These are phyloP conservation scores for Parapristionchus giblindavisi DNA, from an alignment of 2,888 invertebrate species.

Conservation along the genomic window DNA sequence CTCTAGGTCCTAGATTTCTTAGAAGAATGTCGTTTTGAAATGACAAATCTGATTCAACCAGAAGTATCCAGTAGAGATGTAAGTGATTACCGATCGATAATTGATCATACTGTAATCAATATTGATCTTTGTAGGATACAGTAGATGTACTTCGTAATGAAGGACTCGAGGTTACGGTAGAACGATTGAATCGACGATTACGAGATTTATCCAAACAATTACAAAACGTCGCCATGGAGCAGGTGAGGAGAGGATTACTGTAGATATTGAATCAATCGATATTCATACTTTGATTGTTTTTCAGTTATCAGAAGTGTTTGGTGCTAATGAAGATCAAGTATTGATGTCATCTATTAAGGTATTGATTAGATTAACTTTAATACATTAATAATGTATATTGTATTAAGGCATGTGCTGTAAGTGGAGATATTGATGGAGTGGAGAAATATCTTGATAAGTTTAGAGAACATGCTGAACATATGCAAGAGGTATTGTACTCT, in stretches of 20 bases:
- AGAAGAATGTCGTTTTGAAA: constrained; percentile 87
- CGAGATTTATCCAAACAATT: constrained; percentile 70
- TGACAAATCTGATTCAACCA: constrained; percentile 84
- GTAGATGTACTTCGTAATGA: constrained; percentile 47
- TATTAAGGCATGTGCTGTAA: constrained; percentile 73
- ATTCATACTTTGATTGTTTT: constrained; percentile 12
- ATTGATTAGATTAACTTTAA: neutral
- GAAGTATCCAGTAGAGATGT: constrained; percentile 46
- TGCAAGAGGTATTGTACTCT: constrained; percentile 94
- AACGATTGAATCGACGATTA: constrained; percentile 64
- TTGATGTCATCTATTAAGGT: constrained; percentile 69
- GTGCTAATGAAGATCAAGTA: constrained; percentile 73
- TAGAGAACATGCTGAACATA: constrained; percentile 96
- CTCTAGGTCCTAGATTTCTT: constrained; percentile 80
- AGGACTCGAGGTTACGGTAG: constrained; percentile 67
- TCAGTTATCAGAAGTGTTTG: constrained; percentile 71
- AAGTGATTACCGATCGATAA: neutral
- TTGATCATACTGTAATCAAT: neutral
- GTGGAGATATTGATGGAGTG: constrained; percentile 86
- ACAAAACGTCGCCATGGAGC: constrained; percentile 73
- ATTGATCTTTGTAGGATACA: constrained; percentile 41
- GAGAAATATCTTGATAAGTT: constrained; percentile 93
- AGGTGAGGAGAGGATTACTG: constrained; percentile 69
- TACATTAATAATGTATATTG: neutral
- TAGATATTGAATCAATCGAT: neutral